Percentiles rank a stretch among this genome's conserved stretches.
Conservation (phyloP, 2,113 vertebrate species). For the Chrysochloris asiatica region DNA sequence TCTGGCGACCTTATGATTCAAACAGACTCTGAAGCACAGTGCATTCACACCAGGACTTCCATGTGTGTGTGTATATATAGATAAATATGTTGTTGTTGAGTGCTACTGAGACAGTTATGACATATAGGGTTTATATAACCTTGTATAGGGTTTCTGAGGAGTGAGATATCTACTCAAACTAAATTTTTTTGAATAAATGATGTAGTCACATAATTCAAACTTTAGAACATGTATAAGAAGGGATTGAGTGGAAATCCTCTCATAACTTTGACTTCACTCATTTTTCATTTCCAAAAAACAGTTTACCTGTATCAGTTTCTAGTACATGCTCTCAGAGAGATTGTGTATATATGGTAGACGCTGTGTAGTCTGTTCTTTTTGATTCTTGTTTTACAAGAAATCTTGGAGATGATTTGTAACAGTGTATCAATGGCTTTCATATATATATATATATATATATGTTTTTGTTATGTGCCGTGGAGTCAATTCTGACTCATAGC, state of each 20-base stretch:
- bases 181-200: background rate
- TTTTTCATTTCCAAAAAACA: background rate
- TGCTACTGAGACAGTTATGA: too few relatives aligned
- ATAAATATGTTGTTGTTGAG: too few relatives aligned
- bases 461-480: too few relatives aligned
- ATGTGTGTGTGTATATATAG: too few relatives aligned
- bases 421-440: fast-evolving
- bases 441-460: too few relatives aligned
- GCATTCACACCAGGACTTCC: too few relatives aligned
- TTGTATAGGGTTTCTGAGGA: too few relatives aligned
- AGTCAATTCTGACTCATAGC: too few relatives aligned
- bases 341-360: background rate
- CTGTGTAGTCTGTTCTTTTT: background rate
- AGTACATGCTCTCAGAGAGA: background rate
- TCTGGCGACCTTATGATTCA: too few relatives aligned
- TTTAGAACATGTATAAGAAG: background rate
- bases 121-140: too few relatives aligned
- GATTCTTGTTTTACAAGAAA: background rate
- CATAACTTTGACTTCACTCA: background rate
- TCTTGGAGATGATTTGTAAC: background rate
- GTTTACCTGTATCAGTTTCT: background rate
- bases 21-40: too few relatives aligned
- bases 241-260: background rate
- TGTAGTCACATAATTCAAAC: background rate
- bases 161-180: too few relatives aligned